Evolutionary conservation across 2,797 vertebrate species (phyloP).

Genomic region (Danionella dracula): DNA sequence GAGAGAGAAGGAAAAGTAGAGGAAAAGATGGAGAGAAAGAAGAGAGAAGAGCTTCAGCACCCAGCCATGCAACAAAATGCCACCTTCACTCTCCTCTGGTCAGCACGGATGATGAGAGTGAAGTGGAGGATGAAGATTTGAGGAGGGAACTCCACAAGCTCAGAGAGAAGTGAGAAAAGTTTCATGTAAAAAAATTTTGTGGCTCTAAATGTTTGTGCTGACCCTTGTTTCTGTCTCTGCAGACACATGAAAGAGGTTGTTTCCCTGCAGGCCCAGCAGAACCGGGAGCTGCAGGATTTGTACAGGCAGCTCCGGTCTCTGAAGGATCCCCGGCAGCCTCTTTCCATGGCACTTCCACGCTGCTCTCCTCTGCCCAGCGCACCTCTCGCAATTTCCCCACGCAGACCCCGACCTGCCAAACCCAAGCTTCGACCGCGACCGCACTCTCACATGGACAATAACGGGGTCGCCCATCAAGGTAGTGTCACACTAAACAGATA

Average conservation of each 20-base stretch:
- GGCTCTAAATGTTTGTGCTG: neutral
- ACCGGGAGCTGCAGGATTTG: constrained; percentile 83
- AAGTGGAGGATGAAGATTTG: constrained; percentile 84
- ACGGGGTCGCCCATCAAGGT: constrained; percentile 69
- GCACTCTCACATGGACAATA: constrained; percentile 82
- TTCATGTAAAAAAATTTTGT: neutral
- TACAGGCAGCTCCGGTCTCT: constrained; percentile 78
- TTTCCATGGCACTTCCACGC: constrained; percentile 60
- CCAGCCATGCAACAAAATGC: constrained; percentile 55
- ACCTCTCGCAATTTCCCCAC: constrained; percentile 72
- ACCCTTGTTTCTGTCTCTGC: neutral
- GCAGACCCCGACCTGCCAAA: constrained; percentile 77
- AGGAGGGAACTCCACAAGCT: constrained; percentile 81
- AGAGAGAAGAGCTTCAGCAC: constrained; percentile 61
- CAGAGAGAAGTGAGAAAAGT: constrained; percentile 79
- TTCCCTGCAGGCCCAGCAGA: constrained; percentile 84
- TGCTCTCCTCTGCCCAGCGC: constrained; percentile 58
- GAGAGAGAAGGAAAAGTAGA: constrained; percentile 61
- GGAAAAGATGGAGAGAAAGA: constrained; percentile 66
- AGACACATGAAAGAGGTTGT: constrained; percentile 93
- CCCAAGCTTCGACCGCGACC: constrained; percentile 76
- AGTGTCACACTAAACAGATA: neutral
- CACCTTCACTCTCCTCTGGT: constrained; percentile 79
- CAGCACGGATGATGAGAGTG: constrained; percentile 86
- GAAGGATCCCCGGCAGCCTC: constrained; percentile 74